Percentiles rank a stretch among this genome's conserved stretches.
Conservation (phyloP, 2,888 invertebrate species). For the Lycaena phlaeas region DNA sequence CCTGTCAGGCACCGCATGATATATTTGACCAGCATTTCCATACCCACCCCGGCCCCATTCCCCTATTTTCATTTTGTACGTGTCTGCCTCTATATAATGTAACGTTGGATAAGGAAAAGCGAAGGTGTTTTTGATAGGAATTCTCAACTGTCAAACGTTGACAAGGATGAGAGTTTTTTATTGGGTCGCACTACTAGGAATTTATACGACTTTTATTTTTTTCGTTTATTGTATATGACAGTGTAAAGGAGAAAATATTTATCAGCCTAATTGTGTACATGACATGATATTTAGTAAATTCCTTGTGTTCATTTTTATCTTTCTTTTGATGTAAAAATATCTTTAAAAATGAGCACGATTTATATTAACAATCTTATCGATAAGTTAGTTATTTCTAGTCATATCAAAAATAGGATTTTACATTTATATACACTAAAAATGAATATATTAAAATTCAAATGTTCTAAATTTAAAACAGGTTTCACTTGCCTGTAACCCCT, state of each 20-base stretch:
- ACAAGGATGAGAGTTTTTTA: conserved; percentile 22
- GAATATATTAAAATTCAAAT: too few relatives aligned
- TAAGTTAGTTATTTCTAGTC: too few relatives aligned
- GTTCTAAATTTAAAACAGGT: background rate
- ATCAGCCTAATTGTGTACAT: conserved; percentile 1
- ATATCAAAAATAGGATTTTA: too few relatives aligned
- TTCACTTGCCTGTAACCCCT: background rate
- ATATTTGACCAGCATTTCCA: conserved; percentile 93
- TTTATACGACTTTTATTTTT: conserved; percentile 9
- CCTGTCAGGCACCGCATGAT: conserved; percentile 90
- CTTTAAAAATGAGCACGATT: too few relatives aligned
- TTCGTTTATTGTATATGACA: background rate
- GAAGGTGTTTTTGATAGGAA: conserved; percentile 29
- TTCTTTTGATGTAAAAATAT: too few relatives aligned
- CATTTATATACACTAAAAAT: too few relatives aligned
- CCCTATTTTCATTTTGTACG: conserved; percentile 73
- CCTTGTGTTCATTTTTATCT: too few relatives aligned
- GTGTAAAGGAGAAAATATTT: background rate
- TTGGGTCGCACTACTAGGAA: conserved; percentile 19
- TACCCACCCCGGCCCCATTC: conserved; percentile 43
- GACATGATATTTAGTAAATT: background rate
- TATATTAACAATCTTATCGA: too few relatives aligned
- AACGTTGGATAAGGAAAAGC: conserved; percentile 62
- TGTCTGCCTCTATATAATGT: conserved; percentile 68
- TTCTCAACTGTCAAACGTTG: conserved; percentile 39